Evolutionary conservation across 2,797 vertebrate genomes (phyloP).

Genomic region (Gallinago stenura): DNA sequence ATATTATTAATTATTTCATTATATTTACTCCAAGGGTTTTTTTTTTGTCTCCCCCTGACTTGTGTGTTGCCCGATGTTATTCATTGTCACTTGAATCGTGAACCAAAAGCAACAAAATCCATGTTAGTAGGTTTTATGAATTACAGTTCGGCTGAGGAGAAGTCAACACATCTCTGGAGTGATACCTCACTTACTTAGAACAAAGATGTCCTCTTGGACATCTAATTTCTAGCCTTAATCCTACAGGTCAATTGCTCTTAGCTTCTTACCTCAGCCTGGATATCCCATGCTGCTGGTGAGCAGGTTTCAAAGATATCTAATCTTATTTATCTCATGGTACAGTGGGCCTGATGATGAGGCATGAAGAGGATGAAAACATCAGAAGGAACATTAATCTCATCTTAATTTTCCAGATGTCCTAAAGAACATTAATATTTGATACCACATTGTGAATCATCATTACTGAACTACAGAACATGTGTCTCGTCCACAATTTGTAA

Average conservation of each 20-base stretch:
- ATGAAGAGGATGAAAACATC: constrained; percentile 55
- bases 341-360: constrained; percentile 47
- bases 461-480: background rate
- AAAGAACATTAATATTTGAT: constrained; percentile 46
- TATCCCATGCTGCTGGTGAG: background rate
- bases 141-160: background rate
- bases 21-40: background rate
- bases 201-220: background rate
- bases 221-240: constrained; percentile 34
- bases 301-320: constrained; percentile 36
- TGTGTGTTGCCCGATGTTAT: background rate
- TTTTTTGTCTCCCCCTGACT: background rate
- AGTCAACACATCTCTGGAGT: background rate
- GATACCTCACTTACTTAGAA: background rate
- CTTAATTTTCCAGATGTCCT: constrained; percentile 65
- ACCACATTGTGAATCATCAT: constrained; percentile 42
- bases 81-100: background rate
- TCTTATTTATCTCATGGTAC: constrained; percentile 66
- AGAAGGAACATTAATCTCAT: constrained; percentile 54
- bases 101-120: background rate
- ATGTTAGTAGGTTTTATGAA: background rate
- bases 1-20: background rate
- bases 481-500: background rate
- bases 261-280: background rate
- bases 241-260: constrained; percentile 34